These are phyloP conservation scores for Drosophila ohnishii DNA, from an alignment of 1,140 invertebrate species.

Conservation along the genomic window DNA sequence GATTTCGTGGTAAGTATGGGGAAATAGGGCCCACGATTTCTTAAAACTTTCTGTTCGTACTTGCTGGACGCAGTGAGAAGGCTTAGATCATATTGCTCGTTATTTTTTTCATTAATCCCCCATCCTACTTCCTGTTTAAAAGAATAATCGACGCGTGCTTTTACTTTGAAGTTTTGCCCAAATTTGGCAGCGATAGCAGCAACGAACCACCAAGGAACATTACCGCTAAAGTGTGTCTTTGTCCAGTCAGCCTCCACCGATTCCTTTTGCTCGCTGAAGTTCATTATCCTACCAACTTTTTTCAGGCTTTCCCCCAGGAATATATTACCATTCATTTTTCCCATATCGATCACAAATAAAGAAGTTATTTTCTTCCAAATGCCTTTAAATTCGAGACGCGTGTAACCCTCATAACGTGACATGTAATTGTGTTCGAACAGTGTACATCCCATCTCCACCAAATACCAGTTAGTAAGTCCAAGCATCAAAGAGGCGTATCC, in stretches of 20 bases:
- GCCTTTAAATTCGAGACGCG: neutral
- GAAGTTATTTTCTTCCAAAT: neutral
- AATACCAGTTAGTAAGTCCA: constrained; percentile 2
- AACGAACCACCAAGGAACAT: constrained; percentile 6
- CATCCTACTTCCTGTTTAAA: neutral
- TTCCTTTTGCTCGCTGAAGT: neutral
- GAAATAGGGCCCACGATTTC: neutral
- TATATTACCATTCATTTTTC: too few species aligned
- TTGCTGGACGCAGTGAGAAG: neutral
- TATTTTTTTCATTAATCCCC: neutral
- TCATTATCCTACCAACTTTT: neutral
- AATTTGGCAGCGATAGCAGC: neutral
- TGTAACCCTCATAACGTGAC: neutral
- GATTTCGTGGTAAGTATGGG: neutral
- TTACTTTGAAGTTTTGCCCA: neutral
- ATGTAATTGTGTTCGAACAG: neutral
- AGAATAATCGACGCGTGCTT: neutral
- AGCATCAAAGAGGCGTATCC: neutral
- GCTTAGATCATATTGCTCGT: neutral
- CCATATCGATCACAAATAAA: neutral
- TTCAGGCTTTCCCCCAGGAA: neutral
- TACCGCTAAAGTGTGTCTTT: neutral
- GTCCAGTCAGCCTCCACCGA: neutral
- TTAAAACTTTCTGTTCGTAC: neutral
- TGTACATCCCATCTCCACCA: neutral